Evolutionary conservation across 1,140 invertebrate species (phyloP).

Genomic region (Tribolium madens): DNA sequence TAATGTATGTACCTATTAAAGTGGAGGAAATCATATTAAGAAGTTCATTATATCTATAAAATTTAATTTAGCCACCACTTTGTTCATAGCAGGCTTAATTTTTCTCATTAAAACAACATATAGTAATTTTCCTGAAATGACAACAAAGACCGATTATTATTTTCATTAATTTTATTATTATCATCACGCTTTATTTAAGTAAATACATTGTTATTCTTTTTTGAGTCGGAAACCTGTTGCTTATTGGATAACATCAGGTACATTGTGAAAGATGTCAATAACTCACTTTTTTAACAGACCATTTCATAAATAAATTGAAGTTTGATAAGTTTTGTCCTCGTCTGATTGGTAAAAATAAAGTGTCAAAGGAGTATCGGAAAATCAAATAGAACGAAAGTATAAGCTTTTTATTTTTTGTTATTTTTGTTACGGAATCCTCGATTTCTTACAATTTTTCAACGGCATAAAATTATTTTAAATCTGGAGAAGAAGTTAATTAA

Average conservation of each 20-base stretch:
- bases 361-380: neutral
- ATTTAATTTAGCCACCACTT: neutral
- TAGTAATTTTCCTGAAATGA: neutral
- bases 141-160: neutral
- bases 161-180: neutral
- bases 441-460: neutral
- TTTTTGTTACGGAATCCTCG: neutral
- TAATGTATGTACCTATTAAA: neutral
- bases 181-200: neutral
- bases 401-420: neutral
- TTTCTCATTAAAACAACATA: neutral
- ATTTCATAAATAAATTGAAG: slow-evolving; percentile 20
- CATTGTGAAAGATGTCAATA: slow-evolving; percentile 14
- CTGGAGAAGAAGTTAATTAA: too few species aligned
- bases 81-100: neutral
- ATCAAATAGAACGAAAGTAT: neutral
- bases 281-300: neutral
- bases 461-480: too few species aligned
- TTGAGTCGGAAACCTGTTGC: slow-evolving; percentile 3
- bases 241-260: neutral
- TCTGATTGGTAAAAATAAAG: neutral
- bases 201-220: neutral
- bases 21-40: slow-evolving; percentile 1
- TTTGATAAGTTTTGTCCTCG: neutral
- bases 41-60: slow-evolving; percentile 15